Conservation (phyloP, 2,797 vertebrate species). For the Zalophus californianus region DNA sequence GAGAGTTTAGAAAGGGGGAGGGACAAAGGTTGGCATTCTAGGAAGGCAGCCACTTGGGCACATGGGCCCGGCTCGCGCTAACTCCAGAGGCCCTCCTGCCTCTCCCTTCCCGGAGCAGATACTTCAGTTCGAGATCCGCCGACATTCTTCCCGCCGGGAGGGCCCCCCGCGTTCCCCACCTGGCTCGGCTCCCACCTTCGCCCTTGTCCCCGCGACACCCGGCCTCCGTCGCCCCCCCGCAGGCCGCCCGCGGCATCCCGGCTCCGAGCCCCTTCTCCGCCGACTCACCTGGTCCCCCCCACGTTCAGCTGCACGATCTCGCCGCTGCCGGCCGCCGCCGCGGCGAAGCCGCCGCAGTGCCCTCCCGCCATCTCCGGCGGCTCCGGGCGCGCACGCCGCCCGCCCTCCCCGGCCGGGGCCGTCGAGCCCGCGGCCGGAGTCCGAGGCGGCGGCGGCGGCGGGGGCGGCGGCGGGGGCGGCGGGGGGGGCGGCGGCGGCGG, state of each 20-base stretch:
- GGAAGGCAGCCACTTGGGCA: not conserved
- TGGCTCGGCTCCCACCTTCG: accelerated
- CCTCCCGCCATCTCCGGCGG: conserved; percentile 92
- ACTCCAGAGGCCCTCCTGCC: not conserved
- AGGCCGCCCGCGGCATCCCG: too few species aligned
- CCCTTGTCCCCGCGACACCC: accelerated
- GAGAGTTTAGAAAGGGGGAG: not conserved
- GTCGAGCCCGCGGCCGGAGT: not conserved
- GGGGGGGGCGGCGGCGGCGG: too few species aligned
- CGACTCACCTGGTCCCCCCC: conserved; percentile 94
- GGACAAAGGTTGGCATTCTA: too few species aligned
- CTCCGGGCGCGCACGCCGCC: conserved; percentile 29
- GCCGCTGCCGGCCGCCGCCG: conserved; percentile 89
- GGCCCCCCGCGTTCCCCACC: not conserved
- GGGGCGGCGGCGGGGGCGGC: conserved; percentile 3
- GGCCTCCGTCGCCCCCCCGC: accelerated
- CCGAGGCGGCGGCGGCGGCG: conserved; percentile 39
- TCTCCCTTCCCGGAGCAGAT: not conserved
- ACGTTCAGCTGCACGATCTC: conserved; percentile 99
- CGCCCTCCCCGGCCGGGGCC: conserved; percentile 60
- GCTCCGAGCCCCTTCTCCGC: too few species aligned
- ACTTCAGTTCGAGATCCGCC: not conserved
- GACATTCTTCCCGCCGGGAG: not conserved
- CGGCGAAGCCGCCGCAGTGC: conserved; percentile 87
- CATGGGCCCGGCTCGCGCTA: not conserved